Evolutionary conservation across 2,113 vertebrate genomes (phyloP).

Genomic region (Pelecanoides urinatrix): DNA sequence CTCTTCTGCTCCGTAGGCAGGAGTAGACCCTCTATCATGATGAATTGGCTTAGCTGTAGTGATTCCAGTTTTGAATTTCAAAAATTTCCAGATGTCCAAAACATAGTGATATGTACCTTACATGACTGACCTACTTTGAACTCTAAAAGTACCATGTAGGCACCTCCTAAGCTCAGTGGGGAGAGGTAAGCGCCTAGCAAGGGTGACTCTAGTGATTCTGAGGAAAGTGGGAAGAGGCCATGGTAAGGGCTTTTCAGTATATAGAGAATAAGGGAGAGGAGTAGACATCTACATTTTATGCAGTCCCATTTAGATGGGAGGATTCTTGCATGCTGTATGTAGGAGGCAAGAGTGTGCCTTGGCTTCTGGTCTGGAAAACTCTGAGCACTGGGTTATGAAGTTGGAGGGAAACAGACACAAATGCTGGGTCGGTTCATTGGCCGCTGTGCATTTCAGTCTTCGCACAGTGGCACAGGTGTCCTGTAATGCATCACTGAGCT

Average conservation of each 20-base stretch:
- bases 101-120: background rate
- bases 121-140: background rate
- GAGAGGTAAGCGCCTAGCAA: background rate
- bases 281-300: background rate
- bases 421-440: background rate
- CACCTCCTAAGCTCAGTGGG: background rate
- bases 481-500: background rate
- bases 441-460: background rate
- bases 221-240: background rate
- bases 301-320: background rate
- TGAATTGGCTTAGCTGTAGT: background rate
- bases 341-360: background rate
- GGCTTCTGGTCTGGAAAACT: background rate
- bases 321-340: background rate
- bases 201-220: background rate
- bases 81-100: background rate
- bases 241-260: background rate
- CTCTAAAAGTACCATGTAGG: background rate
- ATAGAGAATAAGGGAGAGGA: background rate
- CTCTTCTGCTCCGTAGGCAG: background rate
- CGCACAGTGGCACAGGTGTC: background rate
- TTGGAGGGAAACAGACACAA: background rate
- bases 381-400: background rate
- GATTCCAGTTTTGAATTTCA: background rate
- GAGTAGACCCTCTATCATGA: background rate